Evolutionary conservation across 2,888 invertebrate species (phyloP).

Genomic region (Strigamia crassipes): DNA sequence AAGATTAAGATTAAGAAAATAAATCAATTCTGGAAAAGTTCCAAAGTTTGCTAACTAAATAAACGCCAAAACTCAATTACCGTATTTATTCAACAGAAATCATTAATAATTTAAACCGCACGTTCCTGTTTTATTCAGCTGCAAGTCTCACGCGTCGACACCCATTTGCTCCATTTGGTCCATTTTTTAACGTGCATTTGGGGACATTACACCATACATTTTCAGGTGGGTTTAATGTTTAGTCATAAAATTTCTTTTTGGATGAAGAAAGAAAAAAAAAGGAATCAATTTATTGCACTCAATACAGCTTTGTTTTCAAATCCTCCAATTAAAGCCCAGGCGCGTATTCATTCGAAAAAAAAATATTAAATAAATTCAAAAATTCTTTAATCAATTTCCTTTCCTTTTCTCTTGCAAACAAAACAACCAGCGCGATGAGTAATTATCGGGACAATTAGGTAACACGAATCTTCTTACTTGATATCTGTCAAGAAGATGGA

Average conservation of each 20-base stretch:
- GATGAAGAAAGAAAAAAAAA: not conserved
- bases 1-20: not conserved
- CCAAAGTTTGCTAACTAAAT: not conserved
- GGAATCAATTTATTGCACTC: not conserved
- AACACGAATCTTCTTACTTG: too few relatives aligned
- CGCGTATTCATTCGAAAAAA: too few relatives aligned
- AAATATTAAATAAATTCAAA: too few relatives aligned
- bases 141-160: not conserved
- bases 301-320: not conserved
- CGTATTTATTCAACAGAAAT: not conserved
- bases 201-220: not conserved
- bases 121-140: not conserved
- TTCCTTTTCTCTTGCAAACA: not conserved
- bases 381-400: not conserved
- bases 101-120: not conserved
- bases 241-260: not conserved
- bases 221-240: slow-evolving; percentile 19
- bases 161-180: not conserved
- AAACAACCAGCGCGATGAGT: too few relatives aligned
- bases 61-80: not conserved
- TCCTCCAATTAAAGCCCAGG: too few relatives aligned
- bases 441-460: too few relatives aligned
- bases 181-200: not conserved
- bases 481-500: too few relatives aligned
- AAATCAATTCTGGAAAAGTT: not conserved